Evolutionary conservation across 1,140 invertebrate species (phyloP).

Genomic region (Helicoverpa armigera): DNA sequence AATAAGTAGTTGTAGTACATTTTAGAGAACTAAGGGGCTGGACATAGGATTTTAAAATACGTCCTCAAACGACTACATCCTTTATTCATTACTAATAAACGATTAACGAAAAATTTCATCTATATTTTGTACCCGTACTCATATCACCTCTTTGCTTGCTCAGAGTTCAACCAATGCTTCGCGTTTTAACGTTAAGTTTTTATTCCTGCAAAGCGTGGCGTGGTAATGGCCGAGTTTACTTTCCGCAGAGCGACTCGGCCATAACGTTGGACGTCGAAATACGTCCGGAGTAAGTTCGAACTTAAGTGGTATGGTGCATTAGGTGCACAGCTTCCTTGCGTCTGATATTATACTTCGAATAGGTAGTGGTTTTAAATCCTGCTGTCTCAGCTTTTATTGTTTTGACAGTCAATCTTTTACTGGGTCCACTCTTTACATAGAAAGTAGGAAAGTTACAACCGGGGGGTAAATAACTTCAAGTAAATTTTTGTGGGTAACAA

Average conservation of each 20-base stretch:
- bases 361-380: not conserved
- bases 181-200: not conserved
- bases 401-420: not conserved
- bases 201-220: not conserved
- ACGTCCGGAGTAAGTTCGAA: constrained; percentile 27
- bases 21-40: too few species aligned
- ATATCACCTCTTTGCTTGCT: too few species aligned
- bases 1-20: too few species aligned
- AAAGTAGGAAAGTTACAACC: too few species aligned
- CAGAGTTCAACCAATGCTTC: not conserved
- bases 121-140: not conserved
- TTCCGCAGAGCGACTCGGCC: constrained; percentile 9
- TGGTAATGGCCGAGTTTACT: constrained; percentile 27
- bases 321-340: constrained; percentile 29
- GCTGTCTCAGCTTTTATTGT: constrained; percentile 6
- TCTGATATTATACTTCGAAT: constrained; percentile 11
- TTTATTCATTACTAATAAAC: too few species aligned
- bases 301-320: constrained; percentile 28
- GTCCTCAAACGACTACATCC: too few species aligned
- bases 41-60: too few species aligned
- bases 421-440: too few species aligned
- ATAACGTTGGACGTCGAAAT: constrained; percentile 9
- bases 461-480: too few species aligned
- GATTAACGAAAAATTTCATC: too few species aligned
- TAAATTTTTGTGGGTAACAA: too few species aligned